Evolutionary conservation across 92 coral and sea anemone species (phyloP).

Genomic region (Muricea muricata): DNA sequence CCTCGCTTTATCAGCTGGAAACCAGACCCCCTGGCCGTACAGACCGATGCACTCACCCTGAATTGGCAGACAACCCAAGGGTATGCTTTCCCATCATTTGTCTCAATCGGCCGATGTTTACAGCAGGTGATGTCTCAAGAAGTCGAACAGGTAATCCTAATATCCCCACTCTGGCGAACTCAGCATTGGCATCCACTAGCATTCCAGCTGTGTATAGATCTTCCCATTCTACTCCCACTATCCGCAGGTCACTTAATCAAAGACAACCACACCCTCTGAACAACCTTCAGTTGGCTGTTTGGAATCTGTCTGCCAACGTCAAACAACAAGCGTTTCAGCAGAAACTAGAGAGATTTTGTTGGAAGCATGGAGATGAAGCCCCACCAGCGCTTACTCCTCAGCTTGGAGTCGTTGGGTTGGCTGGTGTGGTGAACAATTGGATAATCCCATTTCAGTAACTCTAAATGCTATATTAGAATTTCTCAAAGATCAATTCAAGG

Average conservation of each 20-base stretch:
- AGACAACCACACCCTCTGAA: constrained; percentile 16
- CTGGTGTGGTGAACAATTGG: not conserved
- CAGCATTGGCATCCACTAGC: constrained; percentile 22
- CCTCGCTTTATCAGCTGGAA: constrained; percentile 40
- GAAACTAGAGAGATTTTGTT: constrained; percentile 31
- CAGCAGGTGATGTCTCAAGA: constrained; percentile 15
- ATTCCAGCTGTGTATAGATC: constrained; percentile 6
- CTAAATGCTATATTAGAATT: constrained; percentile 7
- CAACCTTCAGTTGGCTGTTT: constrained; percentile 39
- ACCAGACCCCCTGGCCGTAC: constrained; percentile 41
- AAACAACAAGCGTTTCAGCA: constrained; percentile 25
- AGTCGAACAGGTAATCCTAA: constrained; percentile 19
- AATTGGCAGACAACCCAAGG: constrained; percentile 27
- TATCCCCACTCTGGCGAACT: constrained; percentile 25
- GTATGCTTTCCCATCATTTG: constrained; percentile 48
- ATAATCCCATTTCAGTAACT: constrained; percentile 21
- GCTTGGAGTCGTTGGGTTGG: not conserved
- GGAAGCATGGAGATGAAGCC: constrained; percentile 27
- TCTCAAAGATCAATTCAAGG: constrained; percentile 14
- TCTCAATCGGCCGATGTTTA: constrained; percentile 50
- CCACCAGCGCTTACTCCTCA: not conserved
- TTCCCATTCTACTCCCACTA: not conserved
- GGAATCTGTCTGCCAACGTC: constrained; percentile 29
- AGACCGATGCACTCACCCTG: constrained; percentile 48
- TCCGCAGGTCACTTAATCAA: not conserved